Evolutionary conservation across 2,797 vertebrate species (phyloP), one percentile per base, ranked within the genome.

Genomic region (Esox masquinongy): DNA sequence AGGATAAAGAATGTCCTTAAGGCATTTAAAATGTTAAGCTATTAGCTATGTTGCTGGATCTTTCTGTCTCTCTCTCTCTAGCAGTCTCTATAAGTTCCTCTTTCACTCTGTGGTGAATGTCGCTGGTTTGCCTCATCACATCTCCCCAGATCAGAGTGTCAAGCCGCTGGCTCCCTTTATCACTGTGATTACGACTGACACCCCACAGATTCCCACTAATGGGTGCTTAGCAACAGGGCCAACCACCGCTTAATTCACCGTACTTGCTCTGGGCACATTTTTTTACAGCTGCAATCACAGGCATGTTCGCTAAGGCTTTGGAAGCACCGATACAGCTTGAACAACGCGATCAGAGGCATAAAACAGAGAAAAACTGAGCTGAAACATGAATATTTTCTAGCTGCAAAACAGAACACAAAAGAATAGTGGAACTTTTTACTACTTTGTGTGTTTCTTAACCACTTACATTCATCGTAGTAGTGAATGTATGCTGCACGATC

Each of bases 81-180:
- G 43, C 43, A 8, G 9, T 59, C n/a, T 22, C 51, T 56, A 3
- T 53, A 16, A 56, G 19, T 56, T 56, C n/a, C 51, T 1, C 2
- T 24, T 24, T 59, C 19, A 24, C 56, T 17, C 63, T 47, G n/a
- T 22, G 43, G 68, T 22, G 39, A n/a, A 24, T 26, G 39, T 49
- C n/a, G 34, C 19, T 9, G 43, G 43, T 47, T 47, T 11, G 3
- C 12, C 12, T 47, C 12, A 47, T 11, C 43, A 47, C 43, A 14
- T 47, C 0, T 47, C 43, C 43, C 43, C 43, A 4, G 43, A 47
- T 19, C 63, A 34, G 63, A 6, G 16, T 66, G 29, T 17, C 16
- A 43, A 51, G 68, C 0, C 24, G 12, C 0, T 5, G n/a, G 26
- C 68, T 50, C 14, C 8, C 34, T 86, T 83, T 82, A 72, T 81